phyloP scores from a whole-genome alignment of 2,113 vertebrate genomes.

The Vombatus ursinus region DNA sequence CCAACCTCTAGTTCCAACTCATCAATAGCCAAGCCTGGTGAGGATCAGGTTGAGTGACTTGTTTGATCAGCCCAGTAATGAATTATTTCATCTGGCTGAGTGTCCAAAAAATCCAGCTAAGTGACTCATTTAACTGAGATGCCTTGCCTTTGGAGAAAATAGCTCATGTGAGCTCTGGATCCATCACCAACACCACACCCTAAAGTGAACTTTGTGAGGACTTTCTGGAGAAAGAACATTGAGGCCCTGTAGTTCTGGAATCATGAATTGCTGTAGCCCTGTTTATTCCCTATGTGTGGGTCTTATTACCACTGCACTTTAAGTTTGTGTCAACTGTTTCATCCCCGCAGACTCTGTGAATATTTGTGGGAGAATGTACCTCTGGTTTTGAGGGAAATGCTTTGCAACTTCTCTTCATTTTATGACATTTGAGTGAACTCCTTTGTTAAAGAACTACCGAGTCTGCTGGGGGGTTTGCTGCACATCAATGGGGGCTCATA shows the following conservation, averaged over 20 bases:
- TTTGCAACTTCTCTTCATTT: not conserved
- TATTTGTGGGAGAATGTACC: not conserved
- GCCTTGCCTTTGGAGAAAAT: not conserved
- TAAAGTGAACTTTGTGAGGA: not conserved
- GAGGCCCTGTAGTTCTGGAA: not conserved
- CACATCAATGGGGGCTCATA: not conserved
- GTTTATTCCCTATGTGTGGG: not conserved
- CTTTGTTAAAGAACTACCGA: not conserved
- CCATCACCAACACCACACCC: not conserved
- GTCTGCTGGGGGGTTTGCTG: not conserved
- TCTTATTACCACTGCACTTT: not conserved
- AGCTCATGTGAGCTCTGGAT: not conserved
- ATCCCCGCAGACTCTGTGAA: not conserved
- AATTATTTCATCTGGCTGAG: not conserved
- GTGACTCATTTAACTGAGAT: not conserved
- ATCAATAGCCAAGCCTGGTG: not conserved
- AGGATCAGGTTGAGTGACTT: not conserved
- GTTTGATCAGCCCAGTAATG: not conserved
- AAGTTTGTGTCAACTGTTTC: not conserved
- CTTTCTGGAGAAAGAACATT: not conserved
- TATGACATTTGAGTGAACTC: not conserved
- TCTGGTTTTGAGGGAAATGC: not conserved
- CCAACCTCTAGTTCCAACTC: not conserved
- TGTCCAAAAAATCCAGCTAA: not conserved
- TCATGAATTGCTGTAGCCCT: not conserved